These are phyloP conservation scores for Xylota sylvarum DNA, from an alignment of 2,888 invertebrate genomes.

Conservation along the genomic window DNA sequence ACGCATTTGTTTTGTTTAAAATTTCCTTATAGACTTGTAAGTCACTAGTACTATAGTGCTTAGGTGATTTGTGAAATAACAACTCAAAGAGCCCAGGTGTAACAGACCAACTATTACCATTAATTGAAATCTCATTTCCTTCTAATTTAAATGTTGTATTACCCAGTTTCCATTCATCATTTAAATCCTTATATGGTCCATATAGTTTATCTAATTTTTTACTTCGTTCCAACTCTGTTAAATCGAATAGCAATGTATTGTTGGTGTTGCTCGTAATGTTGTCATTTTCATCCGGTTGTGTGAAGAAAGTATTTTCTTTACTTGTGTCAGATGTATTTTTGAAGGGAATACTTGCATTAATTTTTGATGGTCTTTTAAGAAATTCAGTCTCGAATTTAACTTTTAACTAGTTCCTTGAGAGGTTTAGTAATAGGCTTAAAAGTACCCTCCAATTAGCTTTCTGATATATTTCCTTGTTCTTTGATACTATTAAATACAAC, in stretches of 20 bases:
- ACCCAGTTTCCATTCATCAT: constrained; percentile 26
- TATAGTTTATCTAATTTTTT: constrained; percentile 23
- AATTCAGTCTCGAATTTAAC: too few relatives aligned
- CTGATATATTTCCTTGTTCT: not conserved
- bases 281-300: not conserved
- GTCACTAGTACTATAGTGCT: constrained; percentile 1
- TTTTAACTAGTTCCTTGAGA: constrained; percentile 35
- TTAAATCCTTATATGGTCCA: constrained; percentile 16
- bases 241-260: constrained; percentile 1
- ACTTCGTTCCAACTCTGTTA: constrained; percentile 4
- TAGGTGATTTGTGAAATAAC: constrained; percentile 31
- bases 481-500: constrained; percentile 2
- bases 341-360: not conserved
- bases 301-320: not conserved
- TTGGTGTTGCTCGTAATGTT: too few relatives aligned
- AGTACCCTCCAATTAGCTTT: constrained; percentile 15
- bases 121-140: not conserved
- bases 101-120: constrained; percentile 1
- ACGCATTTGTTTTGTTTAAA: constrained; percentile 45
- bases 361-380: not conserved
- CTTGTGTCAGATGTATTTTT: not conserved
- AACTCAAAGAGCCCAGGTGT: constrained; percentile 28
- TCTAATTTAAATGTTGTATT: not conserved
- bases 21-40: constrained; percentile 4
- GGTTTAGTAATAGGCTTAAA: constrained; percentile 34